Percentiles rank a stretch among this genome's conserved stretches.
These are phyloP conservation scores for Heliothis virescens DNA, from an alignment of 1,140 invertebrate genomes.

Conservation along the genomic window DNA sequence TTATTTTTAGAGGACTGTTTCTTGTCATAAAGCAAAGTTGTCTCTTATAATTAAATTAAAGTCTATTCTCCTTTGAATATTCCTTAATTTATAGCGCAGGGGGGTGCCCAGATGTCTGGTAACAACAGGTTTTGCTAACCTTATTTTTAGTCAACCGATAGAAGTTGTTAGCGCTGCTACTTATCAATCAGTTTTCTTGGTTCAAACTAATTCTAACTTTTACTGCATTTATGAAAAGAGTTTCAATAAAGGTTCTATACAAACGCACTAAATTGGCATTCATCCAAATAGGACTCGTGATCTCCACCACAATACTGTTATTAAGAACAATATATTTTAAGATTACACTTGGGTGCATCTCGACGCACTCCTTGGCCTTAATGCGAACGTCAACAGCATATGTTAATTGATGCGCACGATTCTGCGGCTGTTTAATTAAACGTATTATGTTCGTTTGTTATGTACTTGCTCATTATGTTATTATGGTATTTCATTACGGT, in stretches of 20 bases:
- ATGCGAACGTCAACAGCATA: conserved; percentile 58
- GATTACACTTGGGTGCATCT: conserved; percentile 34
- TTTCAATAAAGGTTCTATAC: not conserved
- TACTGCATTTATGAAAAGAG: too few species aligned
- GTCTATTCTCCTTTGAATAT: too few species aligned
- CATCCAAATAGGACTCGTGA: conserved; percentile 1
- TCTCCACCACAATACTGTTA: conserved; percentile 17
- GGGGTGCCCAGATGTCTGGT: too few species aligned
- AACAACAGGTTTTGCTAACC: too few species aligned
- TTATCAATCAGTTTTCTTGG: too few species aligned
- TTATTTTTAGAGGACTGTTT: too few species aligned
- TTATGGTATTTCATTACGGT: not conserved
- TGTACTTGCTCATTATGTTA: conserved; percentile 9
- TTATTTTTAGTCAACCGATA: too few species aligned
- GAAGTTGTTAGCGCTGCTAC: too few species aligned
- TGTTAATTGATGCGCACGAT: conserved; percentile 52
- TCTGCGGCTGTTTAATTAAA: conserved; percentile 38
- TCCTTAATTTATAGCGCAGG: too few species aligned
- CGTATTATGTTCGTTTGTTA: conserved; percentile 15
- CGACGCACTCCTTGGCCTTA: conserved; percentile 59
- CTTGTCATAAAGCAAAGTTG: not conserved
- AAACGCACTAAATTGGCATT: not conserved
- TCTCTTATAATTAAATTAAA: too few species aligned
- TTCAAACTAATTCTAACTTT: too few species aligned
- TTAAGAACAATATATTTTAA: conserved; percentile 31